Conservation (phyloP, 1,140 invertebrate species). For the Calliphora vicina region DNA sequence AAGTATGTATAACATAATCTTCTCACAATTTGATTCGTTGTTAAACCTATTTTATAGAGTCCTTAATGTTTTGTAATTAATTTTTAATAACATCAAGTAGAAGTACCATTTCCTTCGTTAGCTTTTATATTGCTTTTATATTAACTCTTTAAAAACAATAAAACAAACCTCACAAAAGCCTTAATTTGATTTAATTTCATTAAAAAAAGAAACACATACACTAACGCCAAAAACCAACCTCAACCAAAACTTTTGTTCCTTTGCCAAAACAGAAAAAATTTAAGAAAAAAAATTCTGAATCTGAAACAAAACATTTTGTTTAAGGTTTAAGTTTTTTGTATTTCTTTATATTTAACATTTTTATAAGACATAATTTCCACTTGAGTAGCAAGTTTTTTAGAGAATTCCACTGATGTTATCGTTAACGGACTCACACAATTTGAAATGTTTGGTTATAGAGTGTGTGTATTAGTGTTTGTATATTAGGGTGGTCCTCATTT, state of each 20-base stretch:
- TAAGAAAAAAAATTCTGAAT: not conserved
- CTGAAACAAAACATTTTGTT: not conserved
- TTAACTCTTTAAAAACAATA: not conserved
- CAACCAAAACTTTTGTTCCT: not conserved
- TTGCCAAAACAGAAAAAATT: not conserved
- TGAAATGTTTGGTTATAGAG: not conserved
- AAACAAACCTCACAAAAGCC: not conserved
- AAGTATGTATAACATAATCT: not conserved
- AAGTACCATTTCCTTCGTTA: not conserved
- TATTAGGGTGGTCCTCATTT: not conserved
- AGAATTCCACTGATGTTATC: not conserved
- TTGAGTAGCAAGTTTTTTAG: not conserved
- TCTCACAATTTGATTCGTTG: not conserved
- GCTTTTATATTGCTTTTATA: not conserved
- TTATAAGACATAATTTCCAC: not conserved
- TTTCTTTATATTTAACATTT: not conserved
- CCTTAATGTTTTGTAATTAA: not conserved
- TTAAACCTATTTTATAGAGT: not conserved
- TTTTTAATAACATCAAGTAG: not conserved
- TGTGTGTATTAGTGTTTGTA: too few species aligned
- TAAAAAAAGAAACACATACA: not conserved
- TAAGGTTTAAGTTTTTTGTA: not conserved
- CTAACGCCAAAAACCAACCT: not conserved
- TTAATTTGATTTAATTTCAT: not conserved
- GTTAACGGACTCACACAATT: not conserved